Evolutionary conservation across 2,888 invertebrate species (phyloP), one percentile per base, ranked within the genome.

Genomic region (Lepidocyrtoides sp.): DNA sequence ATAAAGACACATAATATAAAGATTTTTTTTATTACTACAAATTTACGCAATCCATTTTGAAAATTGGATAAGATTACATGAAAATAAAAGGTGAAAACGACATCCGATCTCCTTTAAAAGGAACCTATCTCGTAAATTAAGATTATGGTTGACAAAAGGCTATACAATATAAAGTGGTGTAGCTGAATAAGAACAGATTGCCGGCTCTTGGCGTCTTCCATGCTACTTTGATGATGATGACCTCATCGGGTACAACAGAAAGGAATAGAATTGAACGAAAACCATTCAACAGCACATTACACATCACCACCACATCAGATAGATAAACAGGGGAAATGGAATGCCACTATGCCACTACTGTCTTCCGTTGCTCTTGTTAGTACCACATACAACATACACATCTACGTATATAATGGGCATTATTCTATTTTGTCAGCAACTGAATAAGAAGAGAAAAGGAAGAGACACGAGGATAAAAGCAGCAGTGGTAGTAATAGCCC

Each of bases 61-160:
- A 83, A 83, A 83, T 83, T 83, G 83, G 83, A 83, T 83, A 83
- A 83, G 83, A 66, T 83, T 83, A 83, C 29, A 63, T 26, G 81
- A 66, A 83, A 83, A 63, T 66, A 63, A 63, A 83, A 83, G 83
- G 83, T 83, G 83, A 63, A 83, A 83, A 83, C 63, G 83, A 83
- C 81, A 81, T 81, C 81, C 81, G 81, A 81, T 60, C 57, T 75
- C 41, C 60, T 81, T 75, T 41, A 77, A 81, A 60, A 48, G 41
- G 23, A 75, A 75, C 10, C 41, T 69, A 4, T 7, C 10, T 41
- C 36, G 41, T 60, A 81, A 60, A 81, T 81, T 81, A 81, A 20
- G 41, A 36, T 81, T 81, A 81, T 81, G 60, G 60, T 57, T 72
- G 79, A 79, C 79, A 77, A 77, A 77, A 81, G 29, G 60, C 41